phyloP scores from a whole-genome alignment of 2,888 invertebrate genomes.

The Zootermopsis nevadensis region DNA sequence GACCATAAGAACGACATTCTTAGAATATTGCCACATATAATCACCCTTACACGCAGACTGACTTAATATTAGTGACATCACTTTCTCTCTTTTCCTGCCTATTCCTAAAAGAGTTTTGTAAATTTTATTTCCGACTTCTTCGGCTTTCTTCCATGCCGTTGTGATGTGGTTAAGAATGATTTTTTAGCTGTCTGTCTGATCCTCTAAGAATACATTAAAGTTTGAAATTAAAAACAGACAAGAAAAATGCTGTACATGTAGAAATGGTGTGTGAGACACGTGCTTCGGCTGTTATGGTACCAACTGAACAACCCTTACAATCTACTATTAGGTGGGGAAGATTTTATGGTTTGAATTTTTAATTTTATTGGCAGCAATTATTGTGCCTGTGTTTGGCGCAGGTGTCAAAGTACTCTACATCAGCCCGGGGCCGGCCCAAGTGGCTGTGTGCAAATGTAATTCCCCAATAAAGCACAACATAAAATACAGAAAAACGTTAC shows the following conservation, averaged over 20 bases:
- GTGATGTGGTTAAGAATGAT: background rate
- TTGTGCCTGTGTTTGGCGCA: conserved; percentile 33
- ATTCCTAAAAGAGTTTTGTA: background rate
- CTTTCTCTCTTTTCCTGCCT: conserved; percentile 14
- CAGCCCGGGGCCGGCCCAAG: background rate
- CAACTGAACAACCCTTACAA: background rate
- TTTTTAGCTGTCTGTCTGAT: conserved; percentile 26
- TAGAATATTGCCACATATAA: background rate
- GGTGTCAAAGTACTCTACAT: conserved; percentile 6
- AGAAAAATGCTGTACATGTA: background rate
- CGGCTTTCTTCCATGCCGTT: conserved; percentile 1
- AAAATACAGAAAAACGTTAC: no score
- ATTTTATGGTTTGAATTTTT: conserved; percentile 47
- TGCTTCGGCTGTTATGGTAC: background rate
- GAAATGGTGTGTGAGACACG: background rate
- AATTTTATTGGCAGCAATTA: conserved; percentile 50
- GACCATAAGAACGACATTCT: conserved; percentile 2
- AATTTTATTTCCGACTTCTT: background rate
- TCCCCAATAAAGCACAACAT: no score
- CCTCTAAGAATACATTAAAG: conserved; percentile 13
- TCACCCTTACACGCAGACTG: conserved; percentile 9
- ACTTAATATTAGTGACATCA: conserved; percentile 23
- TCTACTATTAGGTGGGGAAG: conserved; percentile 8
- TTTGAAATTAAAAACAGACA: conserved; percentile 11
- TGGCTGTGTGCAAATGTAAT: background rate